Conservation (phyloP, 2,888 invertebrate genomes). For the Aricia artaxerxes region DNA sequence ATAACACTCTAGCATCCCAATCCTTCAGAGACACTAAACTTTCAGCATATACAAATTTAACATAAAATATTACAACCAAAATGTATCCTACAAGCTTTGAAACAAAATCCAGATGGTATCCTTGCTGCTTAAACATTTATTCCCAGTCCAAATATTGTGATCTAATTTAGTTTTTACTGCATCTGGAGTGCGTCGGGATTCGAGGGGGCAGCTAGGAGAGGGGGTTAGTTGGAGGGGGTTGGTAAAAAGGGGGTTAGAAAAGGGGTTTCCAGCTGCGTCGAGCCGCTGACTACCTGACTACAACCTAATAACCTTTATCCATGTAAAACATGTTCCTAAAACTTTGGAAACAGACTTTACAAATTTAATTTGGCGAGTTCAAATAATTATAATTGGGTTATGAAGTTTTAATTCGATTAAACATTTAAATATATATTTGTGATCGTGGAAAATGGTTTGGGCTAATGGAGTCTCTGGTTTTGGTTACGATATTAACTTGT, state of each 20-base stretch:
- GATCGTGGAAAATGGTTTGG: not conserved
- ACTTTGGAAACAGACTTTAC: slow-evolving; percentile 15
- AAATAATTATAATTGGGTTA: slow-evolving; percentile 27
- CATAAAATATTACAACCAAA: not conserved
- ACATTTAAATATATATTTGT: slow-evolving; percentile 8
- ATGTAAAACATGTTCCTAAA: slow-evolving; percentile 7
- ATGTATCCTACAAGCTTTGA: not conserved
- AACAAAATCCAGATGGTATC: slow-evolving; percentile 1
- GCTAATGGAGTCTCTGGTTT: not conserved
- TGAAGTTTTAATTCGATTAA: slow-evolving; percentile 25
- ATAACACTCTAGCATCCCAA: not conserved
- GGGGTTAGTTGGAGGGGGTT: not conserved
- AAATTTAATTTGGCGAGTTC: slow-evolving; percentile 23
- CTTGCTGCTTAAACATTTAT: slow-evolving; percentile 1
- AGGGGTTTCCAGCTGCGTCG: not conserved
- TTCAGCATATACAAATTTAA: not conserved
- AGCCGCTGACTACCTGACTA: not conserved
- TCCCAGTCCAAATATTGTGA: slow-evolving; percentile 7
- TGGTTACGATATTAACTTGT: not conserved
- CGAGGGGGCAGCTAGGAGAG: not conserved
- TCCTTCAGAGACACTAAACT: not conserved
- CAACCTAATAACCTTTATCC: slow-evolving; percentile 23
- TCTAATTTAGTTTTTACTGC: slow-evolving; percentile 28
- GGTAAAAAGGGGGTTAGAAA: not conserved
- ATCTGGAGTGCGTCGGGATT: not conserved